Percentiles rank a stretch among this genome's conserved stretches.
These are phyloP conservation scores for Maccullochella peelii DNA, from an alignment of 2,113 vertebrate species.

Conservation along the genomic window DNA sequence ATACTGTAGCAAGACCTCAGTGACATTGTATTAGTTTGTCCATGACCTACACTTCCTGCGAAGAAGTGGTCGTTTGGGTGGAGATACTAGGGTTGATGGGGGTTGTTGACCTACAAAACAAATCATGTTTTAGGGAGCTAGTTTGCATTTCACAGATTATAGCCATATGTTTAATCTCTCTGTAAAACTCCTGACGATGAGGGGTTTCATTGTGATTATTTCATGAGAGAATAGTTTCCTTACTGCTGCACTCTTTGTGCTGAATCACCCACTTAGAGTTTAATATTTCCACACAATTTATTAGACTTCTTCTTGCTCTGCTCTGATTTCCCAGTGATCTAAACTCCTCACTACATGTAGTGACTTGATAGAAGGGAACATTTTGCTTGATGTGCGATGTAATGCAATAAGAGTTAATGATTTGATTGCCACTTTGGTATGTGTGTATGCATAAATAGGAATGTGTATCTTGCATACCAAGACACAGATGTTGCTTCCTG, in stretches of 20 bases:
- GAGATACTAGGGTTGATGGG: neutral
- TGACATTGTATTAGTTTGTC: neutral
- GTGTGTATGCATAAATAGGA: neutral
- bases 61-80: neutral
- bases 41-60: neutral
- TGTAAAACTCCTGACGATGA: neutral
- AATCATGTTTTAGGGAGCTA: neutral
- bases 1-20: too few species aligned
- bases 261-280: constrained; percentile 4
- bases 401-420: constrained; percentile 20
- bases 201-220: neutral
- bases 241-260: neutral
- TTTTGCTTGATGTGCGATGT: neutral
- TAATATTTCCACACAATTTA: neutral
- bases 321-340: neutral
- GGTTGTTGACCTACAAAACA: neutral
- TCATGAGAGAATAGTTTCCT: neutral
- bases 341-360: neutral
- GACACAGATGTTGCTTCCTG: neutral
- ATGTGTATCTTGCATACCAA: constrained; percentile 6
- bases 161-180: neutral
- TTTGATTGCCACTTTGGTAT: neutral
- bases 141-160: neutral
- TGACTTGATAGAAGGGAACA: constrained; percentile 25
- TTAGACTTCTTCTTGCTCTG: neutral